Percentiles rank a stretch among this genome's conserved stretches.
These are phyloP conservation scores for Agrochola circellaris DNA, from an alignment of 2,888 invertebrate genomes.

Conservation along the genomic window DNA sequence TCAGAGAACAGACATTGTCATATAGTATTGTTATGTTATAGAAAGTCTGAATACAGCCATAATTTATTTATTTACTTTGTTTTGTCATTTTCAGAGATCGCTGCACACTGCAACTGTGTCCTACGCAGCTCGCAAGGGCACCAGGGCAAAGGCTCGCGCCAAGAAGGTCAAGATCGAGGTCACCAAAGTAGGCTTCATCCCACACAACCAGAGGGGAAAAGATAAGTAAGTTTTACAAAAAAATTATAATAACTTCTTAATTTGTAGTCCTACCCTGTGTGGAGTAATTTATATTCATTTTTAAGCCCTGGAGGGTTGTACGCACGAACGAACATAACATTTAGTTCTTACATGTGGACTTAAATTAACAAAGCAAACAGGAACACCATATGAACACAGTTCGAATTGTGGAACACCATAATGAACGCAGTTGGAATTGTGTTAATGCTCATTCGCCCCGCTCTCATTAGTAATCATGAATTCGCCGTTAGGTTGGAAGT, in stretches of 20 bases:
- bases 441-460: no score
- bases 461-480: no score
- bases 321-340: no score
- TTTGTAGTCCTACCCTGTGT: not conserved
- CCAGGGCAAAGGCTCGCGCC: slow-evolving; percentile 94
- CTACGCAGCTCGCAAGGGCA: slow-evolving; percentile 96
- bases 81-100: slow-evolving; percentile 76
- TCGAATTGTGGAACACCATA: no score
- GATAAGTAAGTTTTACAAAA: slow-evolving; percentile 67
- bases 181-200: slow-evolving; percentile 94
- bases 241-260: not conserved
- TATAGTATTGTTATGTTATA: not conserved
- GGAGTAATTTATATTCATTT: not conserved
- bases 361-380: no score
- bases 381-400: no score
- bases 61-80: not conserved
- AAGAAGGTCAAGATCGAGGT: slow-evolving; percentile 94
- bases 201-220: slow-evolving; percentile 92
- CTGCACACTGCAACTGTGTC: slow-evolving; percentile 90
- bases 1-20: not conserved
- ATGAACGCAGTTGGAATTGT: no score
- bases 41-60: not conserved
- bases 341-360: no score
- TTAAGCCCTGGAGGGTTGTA: not conserved
- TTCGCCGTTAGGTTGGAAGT: no score